Evolutionary conservation across 2,797 vertebrate genomes (phyloP).

Genomic region (Notamacropus eugenii): DNA sequence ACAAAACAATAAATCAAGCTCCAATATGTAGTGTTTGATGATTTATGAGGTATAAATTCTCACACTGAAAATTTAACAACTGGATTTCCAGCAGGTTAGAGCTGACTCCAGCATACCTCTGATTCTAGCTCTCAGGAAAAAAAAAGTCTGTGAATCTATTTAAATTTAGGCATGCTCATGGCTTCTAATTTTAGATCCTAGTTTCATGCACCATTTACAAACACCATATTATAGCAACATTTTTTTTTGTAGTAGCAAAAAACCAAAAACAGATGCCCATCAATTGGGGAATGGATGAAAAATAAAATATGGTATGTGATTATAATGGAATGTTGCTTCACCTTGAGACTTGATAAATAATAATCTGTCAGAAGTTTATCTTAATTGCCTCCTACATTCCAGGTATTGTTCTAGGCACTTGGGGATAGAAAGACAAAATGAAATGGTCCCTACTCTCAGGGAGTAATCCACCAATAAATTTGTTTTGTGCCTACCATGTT

Average conservation of each 20-base stretch:
- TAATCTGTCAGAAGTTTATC: background rate
- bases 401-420: background rate
- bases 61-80: background rate
- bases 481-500: background rate
- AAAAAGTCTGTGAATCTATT: conserved; percentile 2
- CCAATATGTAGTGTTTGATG: background rate
- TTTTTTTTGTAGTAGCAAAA: background rate
- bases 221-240: background rate
- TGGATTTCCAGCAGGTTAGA: background rate
- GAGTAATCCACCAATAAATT: background rate
- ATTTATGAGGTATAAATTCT: background rate
- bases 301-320: background rate
- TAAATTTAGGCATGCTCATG: background rate
- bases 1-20: background rate
- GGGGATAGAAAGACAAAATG: background rate
- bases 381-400: background rate
- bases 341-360: background rate
- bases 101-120: background rate
- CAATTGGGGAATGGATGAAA: background rate
- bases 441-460: background rate
- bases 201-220: background rate
- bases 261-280: background rate
- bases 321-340: background rate
- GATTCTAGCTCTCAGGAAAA: background rate
- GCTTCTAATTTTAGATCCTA: background rate